Conservation (phyloP, 2,797 vertebrate genomes). For the Peromyscus aztecus region DNA sequence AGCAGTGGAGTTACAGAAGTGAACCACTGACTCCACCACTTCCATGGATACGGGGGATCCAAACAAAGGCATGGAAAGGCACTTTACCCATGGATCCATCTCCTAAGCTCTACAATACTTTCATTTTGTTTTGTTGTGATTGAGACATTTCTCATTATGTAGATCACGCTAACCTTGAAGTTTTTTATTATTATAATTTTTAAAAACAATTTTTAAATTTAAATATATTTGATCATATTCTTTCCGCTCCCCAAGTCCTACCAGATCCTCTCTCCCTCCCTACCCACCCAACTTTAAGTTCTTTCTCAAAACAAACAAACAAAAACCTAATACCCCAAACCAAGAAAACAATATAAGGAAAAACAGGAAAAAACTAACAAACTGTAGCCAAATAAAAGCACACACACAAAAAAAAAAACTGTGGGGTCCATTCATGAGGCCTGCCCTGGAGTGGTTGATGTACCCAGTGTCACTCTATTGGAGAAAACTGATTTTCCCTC, state of each 20-base stretch:
- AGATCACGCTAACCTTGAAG: not conserved
- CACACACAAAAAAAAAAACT: not conserved
- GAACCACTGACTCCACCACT: not conserved
- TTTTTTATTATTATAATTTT: not conserved
- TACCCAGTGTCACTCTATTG: not conserved
- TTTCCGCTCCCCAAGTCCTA: not conserved
- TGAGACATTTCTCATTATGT: not conserved
- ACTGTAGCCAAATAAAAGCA: not conserved
- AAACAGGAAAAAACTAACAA: not conserved
- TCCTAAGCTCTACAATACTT: not conserved
- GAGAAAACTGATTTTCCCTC: not conserved
- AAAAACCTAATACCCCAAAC: not conserved
- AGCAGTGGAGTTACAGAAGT: not conserved
- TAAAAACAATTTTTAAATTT: not conserved
- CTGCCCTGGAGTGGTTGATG: not conserved
- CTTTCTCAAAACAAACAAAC: not conserved
- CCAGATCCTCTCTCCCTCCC: no score
- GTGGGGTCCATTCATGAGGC: not conserved
- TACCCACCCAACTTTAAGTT: not conserved
- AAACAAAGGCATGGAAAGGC: not conserved
- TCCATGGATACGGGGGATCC: not conserved
- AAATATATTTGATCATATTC: not conserved
- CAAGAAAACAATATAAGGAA: not conserved
- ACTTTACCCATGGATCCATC: not conserved
- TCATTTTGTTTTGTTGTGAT: not conserved